Conservation (phyloP, 2,797 vertebrate species). For the Stomatorhinus walkeri region DNA sequence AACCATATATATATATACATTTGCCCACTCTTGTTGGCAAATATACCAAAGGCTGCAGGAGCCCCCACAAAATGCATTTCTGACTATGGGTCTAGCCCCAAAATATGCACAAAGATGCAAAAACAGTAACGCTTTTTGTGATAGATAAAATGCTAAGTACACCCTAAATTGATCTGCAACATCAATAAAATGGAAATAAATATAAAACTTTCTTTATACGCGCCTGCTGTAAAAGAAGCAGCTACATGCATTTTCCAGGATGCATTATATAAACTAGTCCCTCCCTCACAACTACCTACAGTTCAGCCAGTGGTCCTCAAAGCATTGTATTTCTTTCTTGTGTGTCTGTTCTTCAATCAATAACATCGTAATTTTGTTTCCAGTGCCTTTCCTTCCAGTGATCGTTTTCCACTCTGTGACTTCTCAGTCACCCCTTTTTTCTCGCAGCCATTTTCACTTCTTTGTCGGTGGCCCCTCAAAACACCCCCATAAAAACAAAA, state of each 20-base stretch:
- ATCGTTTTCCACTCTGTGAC: neutral
- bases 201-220: neutral
- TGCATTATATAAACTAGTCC: neutral
- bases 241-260: neutral
- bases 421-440: neutral
- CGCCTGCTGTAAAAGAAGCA: neutral
- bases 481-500: neutral
- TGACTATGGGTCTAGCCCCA: neutral
- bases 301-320: slow-evolving; percentile 10
- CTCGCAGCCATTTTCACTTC: neutral
- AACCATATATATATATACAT: neutral
- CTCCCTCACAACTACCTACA: neutral
- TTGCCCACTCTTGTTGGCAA: neutral
- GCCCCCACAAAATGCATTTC: neutral
- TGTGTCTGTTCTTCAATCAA: neutral
- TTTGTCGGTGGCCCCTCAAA: neutral
- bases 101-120: neutral
- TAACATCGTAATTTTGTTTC: neutral
- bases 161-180: neutral
- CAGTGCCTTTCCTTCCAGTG: neutral
- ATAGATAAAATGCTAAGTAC: neutral
- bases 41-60: neutral
- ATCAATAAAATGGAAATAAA: neutral
- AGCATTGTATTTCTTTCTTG: neutral
- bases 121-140: neutral